Conservation (phyloP, 2,888 invertebrate species). For the Eristalis arbustorum region DNA sequence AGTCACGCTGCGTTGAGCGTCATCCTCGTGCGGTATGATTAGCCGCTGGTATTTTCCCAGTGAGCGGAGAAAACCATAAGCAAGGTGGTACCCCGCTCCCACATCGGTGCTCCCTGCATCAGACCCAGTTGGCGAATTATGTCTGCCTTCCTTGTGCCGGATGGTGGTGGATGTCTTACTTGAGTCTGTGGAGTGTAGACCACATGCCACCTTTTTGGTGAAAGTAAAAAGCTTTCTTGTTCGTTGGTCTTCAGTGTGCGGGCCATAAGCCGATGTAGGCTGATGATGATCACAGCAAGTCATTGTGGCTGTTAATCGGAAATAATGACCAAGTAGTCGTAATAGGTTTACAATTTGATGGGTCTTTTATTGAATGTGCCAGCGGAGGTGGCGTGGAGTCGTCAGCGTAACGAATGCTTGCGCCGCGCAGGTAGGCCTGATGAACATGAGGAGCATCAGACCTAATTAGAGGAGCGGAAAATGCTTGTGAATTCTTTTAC, state of each 20-base stretch:
- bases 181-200: slow-evolving; percentile 16
- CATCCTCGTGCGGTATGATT: slow-evolving; percentile 9
- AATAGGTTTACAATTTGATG: slow-evolving; percentile 25
- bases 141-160: slow-evolving; percentile 18
- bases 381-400: background rate
- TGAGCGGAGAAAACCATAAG: slow-evolving; percentile 39
- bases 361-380: slow-evolving; percentile 26
- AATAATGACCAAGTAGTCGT: slow-evolving; percentile 39
- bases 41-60: slow-evolving; percentile 16
- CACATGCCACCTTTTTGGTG: slow-evolving; percentile 39
- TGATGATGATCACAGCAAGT: slow-evolving; percentile 11
- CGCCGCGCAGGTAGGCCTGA: background rate
- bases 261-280: background rate
- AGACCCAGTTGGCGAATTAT: background rate
- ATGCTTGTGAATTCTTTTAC: slow-evolving; percentile 4
- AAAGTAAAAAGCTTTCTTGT: slow-evolving; percentile 54
- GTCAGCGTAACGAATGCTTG: slow-evolving; percentile 28
- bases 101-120: background rate
- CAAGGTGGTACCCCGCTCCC: background rate
- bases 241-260: slow-evolving; percentile 14
- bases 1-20: slow-evolving; percentile 32
- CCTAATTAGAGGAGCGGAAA: slow-evolving; percentile 38
- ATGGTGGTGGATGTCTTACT: slow-evolving; percentile 33
- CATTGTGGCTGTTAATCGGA: slow-evolving; percentile 38
- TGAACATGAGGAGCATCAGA: slow-evolving; percentile 12